Percentiles rank a stretch among this genome's conserved stretches.
phyloP scores from a whole-genome alignment of 2,888 invertebrate species.

The Aphidoletes aphidimyza region DNA sequence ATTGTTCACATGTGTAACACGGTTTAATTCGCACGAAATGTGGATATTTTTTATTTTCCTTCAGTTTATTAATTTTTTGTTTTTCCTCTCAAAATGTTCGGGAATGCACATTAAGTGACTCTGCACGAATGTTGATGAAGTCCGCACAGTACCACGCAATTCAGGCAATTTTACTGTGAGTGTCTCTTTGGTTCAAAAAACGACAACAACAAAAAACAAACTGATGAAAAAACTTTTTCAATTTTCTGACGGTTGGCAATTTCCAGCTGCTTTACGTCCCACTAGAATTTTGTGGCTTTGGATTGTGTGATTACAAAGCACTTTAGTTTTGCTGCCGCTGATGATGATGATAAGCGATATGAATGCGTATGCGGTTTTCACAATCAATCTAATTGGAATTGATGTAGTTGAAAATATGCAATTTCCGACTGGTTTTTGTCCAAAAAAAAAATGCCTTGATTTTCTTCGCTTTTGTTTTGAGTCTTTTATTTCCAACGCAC shows the following conservation, averaged over 20 bases:
- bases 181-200: background rate
- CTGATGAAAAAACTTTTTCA: conserved; percentile 11
- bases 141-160: too few relatives aligned
- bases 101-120: background rate
- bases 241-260: background rate
- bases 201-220: too few relatives aligned
- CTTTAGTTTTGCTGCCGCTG: background rate
- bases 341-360: background rate
- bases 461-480: too few relatives aligned
- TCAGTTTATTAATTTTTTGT: too few relatives aligned
- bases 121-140: background rate
- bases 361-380: background rate
- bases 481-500: too few relatives aligned
- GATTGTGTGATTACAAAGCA: background rate
- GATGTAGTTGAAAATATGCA: background rate
- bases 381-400: conserved; percentile 8
- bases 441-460: background rate
- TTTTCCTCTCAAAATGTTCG: too few relatives aligned
- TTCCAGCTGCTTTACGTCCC: background rate
- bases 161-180: background rate
- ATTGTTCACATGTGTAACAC: too few relatives aligned
- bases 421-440: background rate
- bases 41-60: too few relatives aligned
- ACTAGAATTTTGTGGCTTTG: background rate
- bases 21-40: too few relatives aligned